Conservation (phyloP, 2,113 vertebrate genomes). For the Trochalopteron elliotii region DNA sequence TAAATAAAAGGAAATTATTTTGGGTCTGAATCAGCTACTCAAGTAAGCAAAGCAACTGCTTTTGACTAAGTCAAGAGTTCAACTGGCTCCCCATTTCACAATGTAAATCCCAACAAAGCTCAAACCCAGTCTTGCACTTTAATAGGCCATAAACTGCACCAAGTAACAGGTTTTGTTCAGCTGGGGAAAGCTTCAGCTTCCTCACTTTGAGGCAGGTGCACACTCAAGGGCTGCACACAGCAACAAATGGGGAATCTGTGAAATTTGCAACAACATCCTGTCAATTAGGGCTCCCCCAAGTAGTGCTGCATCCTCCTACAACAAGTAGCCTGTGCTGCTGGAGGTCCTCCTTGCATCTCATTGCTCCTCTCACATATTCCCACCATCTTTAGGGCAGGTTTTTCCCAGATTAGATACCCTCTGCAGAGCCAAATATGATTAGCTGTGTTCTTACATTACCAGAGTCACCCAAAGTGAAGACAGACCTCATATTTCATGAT, state of each 20-base stretch:
- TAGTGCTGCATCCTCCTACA: not conserved
- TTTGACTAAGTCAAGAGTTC: not conserved
- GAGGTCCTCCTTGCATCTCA: not conserved
- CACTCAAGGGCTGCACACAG: not conserved
- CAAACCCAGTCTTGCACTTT: not conserved
- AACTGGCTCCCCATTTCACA: not conserved
- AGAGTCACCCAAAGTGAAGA: slow-evolving; percentile 41
- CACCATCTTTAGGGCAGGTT: slow-evolving; percentile 35
- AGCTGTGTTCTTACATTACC: slow-evolving; percentile 60
- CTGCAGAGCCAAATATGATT: slow-evolving; percentile 57
- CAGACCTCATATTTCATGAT: slow-evolving; percentile 56
- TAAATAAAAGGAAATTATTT: slow-evolving; percentile 1
- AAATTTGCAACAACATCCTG: not conserved
- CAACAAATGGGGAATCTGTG: not conserved
- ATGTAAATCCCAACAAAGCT: not conserved
- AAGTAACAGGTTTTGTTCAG: not conserved
- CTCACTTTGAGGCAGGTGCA: not conserved
- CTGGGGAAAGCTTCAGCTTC: not conserved
- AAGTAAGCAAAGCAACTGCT: not conserved
- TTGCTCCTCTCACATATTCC: not conserved
- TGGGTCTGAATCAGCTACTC: not conserved
- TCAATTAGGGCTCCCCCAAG: not conserved
- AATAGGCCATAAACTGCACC: not conserved
- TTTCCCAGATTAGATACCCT: slow-evolving; percentile 42
- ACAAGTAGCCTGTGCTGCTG: not conserved